Conservation (phyloP, 2,113 vertebrate genomes). For the Cichladusa arquata region DNA sequence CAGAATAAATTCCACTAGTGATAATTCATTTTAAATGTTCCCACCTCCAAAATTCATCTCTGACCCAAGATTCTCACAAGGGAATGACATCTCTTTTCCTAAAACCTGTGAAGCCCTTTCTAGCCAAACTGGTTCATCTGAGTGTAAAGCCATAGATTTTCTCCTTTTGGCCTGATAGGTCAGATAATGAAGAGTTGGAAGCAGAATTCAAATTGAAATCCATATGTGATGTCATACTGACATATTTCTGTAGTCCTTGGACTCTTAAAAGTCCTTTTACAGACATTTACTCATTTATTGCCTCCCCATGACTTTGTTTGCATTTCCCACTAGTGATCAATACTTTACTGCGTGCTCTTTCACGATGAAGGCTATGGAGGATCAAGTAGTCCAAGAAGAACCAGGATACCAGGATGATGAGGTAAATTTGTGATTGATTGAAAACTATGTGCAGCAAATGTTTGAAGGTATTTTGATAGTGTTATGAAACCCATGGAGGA, state of each 20-base stretch:
- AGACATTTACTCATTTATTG: not conserved
- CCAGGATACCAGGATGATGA: conserved; percentile 87
- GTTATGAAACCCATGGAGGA: not conserved
- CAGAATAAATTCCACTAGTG: not conserved
- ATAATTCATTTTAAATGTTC: not conserved
- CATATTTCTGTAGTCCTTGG: not conserved
- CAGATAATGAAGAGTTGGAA: not conserved
- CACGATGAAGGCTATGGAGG: conserved; percentile 84
- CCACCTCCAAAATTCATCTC: not conserved
- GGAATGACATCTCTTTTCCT: not conserved
- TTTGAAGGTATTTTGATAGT: not conserved
- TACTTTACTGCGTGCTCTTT: conserved; percentile 5
- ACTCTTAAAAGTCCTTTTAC: not conserved
- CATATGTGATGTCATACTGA: not conserved
- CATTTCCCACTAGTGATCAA: conserved; percentile 38
- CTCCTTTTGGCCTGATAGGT: not conserved
- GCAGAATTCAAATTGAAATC: not conserved
- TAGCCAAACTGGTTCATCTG: not conserved
- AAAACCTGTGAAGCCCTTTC: not conserved
- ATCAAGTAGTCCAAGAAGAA: conserved; percentile 89
- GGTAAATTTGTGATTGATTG: conserved; percentile 64
- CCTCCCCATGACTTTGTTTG: not conserved
- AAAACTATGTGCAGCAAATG: not conserved
- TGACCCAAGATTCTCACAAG: not conserved
- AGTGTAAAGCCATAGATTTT: not conserved